These are phyloP conservation scores for Podarcis cretensis DNA, from an alignment of 2,113 vertebrate genomes.

Conservation along the genomic window DNA sequence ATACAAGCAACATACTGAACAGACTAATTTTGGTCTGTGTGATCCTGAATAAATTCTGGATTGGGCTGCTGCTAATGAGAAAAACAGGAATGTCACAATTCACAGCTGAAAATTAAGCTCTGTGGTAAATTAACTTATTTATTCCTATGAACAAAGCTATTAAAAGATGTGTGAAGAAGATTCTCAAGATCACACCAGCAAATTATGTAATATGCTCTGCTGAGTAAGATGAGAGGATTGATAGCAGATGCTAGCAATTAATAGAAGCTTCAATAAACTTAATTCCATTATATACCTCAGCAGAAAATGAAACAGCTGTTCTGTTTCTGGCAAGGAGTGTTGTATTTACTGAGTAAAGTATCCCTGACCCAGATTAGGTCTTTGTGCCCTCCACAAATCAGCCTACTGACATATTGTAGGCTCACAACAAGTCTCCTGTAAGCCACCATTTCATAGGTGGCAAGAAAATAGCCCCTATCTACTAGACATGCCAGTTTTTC, in stretches of 20 bases:
- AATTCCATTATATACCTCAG: not conserved
- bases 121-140: slow-evolving; percentile 22
- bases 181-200: not conserved
- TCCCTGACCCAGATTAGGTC: not conserved
- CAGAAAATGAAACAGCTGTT: not conserved
- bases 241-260: not conserved
- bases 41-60: not conserved
- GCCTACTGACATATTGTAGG: not conserved
- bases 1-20: not conserved
- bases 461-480: not conserved
- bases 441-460: not conserved
- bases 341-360: slow-evolving; percentile 12
- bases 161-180: not conserved
- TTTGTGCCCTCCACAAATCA: not conserved
- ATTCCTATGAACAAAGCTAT: slow-evolving; percentile 31
- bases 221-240: not conserved
- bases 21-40: not conserved
- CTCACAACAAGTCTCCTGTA: not conserved
- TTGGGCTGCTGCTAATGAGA: not conserved
- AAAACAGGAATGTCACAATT: not conserved
- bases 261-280: not conserved
- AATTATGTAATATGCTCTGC: not conserved
- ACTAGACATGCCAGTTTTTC: not conserved
- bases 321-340: not conserved
- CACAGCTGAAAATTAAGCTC: not conserved